Conservation (phyloP, 2,888 invertebrate genomes). For the Hyposoter dolosus region DNA sequence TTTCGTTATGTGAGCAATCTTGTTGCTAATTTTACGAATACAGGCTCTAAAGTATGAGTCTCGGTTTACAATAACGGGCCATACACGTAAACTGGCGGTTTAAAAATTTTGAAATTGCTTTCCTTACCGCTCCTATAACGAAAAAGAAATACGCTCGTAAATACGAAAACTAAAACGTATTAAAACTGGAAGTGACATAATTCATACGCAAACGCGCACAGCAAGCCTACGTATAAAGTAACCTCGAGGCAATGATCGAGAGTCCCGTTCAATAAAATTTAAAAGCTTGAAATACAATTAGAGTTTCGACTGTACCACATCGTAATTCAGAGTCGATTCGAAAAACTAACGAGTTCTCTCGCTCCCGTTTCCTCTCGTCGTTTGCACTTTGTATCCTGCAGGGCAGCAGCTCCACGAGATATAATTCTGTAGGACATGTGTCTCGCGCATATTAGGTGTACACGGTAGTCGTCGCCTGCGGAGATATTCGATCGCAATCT, state of each 20-base stretch:
- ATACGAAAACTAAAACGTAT: background rate
- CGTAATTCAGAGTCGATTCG: slow-evolving; percentile 2
- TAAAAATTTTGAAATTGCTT: background rate
- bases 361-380: slow-evolving; percentile 11
- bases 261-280: slow-evolving; percentile 18
- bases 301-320: slow-evolving; percentile 7
- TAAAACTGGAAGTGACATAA: slow-evolving; percentile 1
- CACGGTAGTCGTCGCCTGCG: slow-evolving; percentile 54
- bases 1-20: background rate
- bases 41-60: background rate
- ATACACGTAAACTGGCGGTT: background rate
- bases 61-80: background rate
- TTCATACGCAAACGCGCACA: background rate
- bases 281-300: slow-evolving; percentile 28
- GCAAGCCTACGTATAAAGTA: background rate
- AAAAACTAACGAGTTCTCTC: background rate
- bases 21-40: background rate
- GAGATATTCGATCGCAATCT: slow-evolving; percentile 59
- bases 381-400: slow-evolving; percentile 11
- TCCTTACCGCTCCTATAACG: background rate
- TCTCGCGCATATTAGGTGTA: slow-evolving; percentile 46
- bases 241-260: slow-evolving; percentile 14
- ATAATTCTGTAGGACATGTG: slow-evolving; percentile 46
- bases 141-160: background rate
- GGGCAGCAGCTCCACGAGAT: slow-evolving; percentile 32